These are phyloP conservation scores for Parapristionchus giblindavisi DNA, from an alignment of 2,888 invertebrate genomes.

Conservation along the genomic window DNA sequence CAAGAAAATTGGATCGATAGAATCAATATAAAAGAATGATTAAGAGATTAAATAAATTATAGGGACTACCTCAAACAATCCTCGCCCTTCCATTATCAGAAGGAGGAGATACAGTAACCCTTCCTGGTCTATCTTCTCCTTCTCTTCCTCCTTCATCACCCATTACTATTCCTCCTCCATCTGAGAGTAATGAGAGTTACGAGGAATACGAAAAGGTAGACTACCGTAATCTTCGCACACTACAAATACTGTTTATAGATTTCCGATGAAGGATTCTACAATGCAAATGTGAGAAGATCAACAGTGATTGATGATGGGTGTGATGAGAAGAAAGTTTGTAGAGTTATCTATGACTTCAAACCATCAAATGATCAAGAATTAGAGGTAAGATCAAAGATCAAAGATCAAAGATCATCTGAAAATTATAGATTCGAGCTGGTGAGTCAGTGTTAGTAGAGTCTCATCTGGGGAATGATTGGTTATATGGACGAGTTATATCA, in stretches of 20 bases:
- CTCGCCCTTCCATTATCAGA: constrained; percentile 51
- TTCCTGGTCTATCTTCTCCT: constrained; percentile 34
- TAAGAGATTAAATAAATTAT: not conserved
- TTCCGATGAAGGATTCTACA: constrained; percentile 58
- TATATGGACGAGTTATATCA: constrained; percentile 47
- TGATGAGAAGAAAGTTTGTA: constrained; percentile 29
- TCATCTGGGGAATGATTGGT: constrained; percentile 56
- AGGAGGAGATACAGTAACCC: constrained; percentile 23
- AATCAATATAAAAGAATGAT: no score
- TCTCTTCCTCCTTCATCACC: constrained; percentile 25
- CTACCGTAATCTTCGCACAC: not conserved
- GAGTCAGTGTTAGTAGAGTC: constrained; percentile 55
- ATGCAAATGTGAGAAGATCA: constrained; percentile 22
- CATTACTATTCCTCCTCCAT: not conserved
- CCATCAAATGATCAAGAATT: constrained; percentile 31
- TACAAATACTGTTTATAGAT: constrained; percentile 42
- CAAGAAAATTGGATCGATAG: no score
- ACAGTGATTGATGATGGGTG: constrained; percentile 26
- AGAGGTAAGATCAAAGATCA: not conserved
- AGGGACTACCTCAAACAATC: constrained; percentile 55
- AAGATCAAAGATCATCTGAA: not conserved
- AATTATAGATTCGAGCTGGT: constrained; percentile 48
- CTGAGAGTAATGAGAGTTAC: constrained; percentile 18
- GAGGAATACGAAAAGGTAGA: constrained; percentile 37
- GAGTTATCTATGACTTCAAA: constrained; percentile 32